Evolutionary conservation across 2,797 vertebrate genomes (phyloP).

Genomic region (Odontamblyopus lacepedii): DNA sequence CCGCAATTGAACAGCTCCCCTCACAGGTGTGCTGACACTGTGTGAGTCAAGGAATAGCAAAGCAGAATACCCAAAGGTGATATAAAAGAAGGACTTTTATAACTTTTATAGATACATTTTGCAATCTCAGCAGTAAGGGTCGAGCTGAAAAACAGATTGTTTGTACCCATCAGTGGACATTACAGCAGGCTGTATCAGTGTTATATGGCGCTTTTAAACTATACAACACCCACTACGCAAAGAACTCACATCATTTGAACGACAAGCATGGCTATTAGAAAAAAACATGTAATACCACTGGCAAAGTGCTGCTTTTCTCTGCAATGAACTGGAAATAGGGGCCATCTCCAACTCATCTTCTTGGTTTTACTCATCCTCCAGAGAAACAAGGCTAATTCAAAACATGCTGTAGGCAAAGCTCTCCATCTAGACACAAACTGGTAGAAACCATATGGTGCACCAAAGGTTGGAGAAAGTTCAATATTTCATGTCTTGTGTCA

Average conservation of each 20-base stretch:
- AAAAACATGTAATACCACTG: constrained; percentile 18
- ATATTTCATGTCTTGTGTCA: constrained; percentile 14
- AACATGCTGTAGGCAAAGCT: constrained; percentile 33
- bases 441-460: constrained; percentile 25
- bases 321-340: constrained; percentile 35
- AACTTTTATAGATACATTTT: constrained; percentile 18
- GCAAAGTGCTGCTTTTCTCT: constrained; percentile 29
- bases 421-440: constrained; percentile 39
- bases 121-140: constrained; percentile 26
- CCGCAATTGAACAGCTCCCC: constrained; percentile 20
- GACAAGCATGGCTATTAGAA: constrained; percentile 9
- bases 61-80: constrained; percentile 14
- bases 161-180: constrained; percentile 31
- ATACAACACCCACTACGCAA: constrained; percentile 15
- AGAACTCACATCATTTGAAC: constrained; percentile 33
- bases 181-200: constrained; percentile 44
- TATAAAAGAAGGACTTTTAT: constrained; percentile 29
- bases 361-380: constrained; percentile 52
- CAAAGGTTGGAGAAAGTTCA: constrained; percentile 26
- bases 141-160: constrained; percentile 26
- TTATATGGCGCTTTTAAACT: constrained; percentile 17
- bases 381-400: constrained; percentile 47
- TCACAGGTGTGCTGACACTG: constrained; percentile 16
- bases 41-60: constrained; percentile 10
- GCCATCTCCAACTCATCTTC: constrained; percentile 28